Evolutionary conservation across 2,797 vertebrate genomes (phyloP), one percentile per base, ranked within the genome.

Genomic region (Melanogrammus aeglefinus): DNA sequence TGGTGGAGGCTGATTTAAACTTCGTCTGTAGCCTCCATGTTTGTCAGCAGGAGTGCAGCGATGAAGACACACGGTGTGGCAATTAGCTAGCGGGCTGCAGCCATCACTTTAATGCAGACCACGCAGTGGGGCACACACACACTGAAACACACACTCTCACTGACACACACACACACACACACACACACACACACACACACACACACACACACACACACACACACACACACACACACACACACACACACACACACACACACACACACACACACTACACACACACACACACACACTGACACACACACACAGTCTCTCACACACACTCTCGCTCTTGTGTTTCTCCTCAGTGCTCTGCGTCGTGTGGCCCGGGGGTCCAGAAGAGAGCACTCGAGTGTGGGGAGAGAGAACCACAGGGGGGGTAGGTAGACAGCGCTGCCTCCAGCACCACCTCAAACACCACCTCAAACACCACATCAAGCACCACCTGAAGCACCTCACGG

Each of bases 341-440:
- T 33, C 57, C 9, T n/a, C 87, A 95, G 94, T 99, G 98, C 88
- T 98, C 98, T 1, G 82, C 86, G 72, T 95, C 96, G 77, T 99
- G 98, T 71, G 98, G 97, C 12, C 83, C 88, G 0, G 96, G 97
- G 1, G 74, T 95, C 71, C 95, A 93, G 88, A 96, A 89, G 82
- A 91, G 98, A 82, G 96, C 96, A n/a, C 88, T 98, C 81, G 94
- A 86, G 36, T 99, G 98, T 1, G 93, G 95, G 0, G 97, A 99
- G 92, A 96, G 95, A 85, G 93, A 93, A 79, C 70, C 88, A 6
- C 91, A 88, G 0, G 96, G 95, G 74, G 95, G 96, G 86, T 88
- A 96, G 75, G 91, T 78, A 29, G 57, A 73, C 78, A 63, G 74
- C 12, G 76, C 44, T 33, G 80, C 79, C 81, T 75, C 76, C 24